Base-by-base conservation (phyloP, 2,113 vertebrate species). In the Rhizomys pruinosus region DNA sequence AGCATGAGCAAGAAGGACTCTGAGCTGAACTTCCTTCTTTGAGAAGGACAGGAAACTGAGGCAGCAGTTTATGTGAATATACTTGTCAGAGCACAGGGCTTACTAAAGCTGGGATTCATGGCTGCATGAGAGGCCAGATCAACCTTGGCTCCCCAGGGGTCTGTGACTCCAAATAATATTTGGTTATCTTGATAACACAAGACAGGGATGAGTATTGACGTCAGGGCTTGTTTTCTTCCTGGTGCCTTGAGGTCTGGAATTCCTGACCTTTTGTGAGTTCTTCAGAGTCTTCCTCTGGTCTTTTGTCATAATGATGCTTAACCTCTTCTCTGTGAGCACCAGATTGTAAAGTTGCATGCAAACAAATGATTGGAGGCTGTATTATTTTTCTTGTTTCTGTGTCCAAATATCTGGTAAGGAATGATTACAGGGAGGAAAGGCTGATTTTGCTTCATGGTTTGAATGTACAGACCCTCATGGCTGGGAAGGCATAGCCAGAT, bases 171-270 rank as follows among this genome's bases (percentile, higher is more conserved):
- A 95, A 91, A 88, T 19, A 47, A 27, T 61, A 34, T 69, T 57
- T 37, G 22, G 32, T 81, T 92, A 42, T 63, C 57, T 27, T 8
- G 47, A 59, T 52, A 69, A 82, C 27, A 89, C 82, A 47, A 82
- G 73, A 29, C 19, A 44, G 57, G 37, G 16, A n/a, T 52, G 29
- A 90, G 32, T 39, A 29, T 39, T 68, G 44, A 78, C 69, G 82
- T 77, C 61, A 52, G 90, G 3, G 47, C n/a, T 55, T 74, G 52
- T 77, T 94, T 85, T 88, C 47, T 85, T 78, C 27, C 16, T 39
- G 15, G 0, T 9, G 59, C 47, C 32, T 59, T 5, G 73, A 64
- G 17, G 80, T n/a, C 69, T 25, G 32, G 44, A 34, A 32, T 42
- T 55, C 47, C 27, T 59, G 84, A 90, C 17, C 71, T 81, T 57